Evolutionary conservation across 2,113 vertebrate species (phyloP).

Genomic region (Phalacrocorax carbo): DNA sequence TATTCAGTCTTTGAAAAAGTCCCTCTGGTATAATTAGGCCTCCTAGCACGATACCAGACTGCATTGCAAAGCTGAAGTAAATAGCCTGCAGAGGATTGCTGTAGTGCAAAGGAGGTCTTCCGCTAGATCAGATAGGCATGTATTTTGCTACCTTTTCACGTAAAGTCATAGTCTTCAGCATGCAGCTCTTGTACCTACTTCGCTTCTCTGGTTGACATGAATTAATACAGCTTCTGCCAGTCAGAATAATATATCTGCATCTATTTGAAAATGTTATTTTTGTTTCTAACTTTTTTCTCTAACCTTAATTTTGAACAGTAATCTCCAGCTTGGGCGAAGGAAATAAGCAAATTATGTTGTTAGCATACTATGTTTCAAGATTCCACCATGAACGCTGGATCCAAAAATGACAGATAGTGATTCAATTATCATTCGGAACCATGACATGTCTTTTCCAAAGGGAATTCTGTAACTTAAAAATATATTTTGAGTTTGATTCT

Average conservation of each 20-base stretch:
- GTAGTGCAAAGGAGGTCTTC: not conserved
- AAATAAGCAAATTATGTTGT: not conserved
- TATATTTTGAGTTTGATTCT: not conserved
- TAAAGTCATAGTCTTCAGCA: not conserved
- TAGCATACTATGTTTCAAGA: not conserved
- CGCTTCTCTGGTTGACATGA: not conserved
- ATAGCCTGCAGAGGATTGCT: not conserved
- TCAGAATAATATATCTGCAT: not conserved
- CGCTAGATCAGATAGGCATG: not conserved
- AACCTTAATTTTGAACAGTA: not conserved
- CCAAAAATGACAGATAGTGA: not conserved
- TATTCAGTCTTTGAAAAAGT: not conserved
- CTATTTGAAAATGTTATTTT: not conserved
- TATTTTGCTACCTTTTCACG: not conserved
- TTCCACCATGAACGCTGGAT: not conserved
- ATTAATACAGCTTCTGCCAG: not conserved
- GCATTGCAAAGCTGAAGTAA: not conserved
- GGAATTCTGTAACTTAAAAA: not conserved
- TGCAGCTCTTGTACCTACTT: not conserved
- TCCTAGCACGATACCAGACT: not conserved
- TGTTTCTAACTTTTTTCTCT: not conserved
- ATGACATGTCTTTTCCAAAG: not conserved
- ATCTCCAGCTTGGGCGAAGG: not conserved
- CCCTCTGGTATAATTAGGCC: not conserved
- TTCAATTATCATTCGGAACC: not conserved